These are phyloP conservation scores for Ochotona princeps DNA, from an alignment of 2,113 vertebrate species.

Conservation along the genomic window DNA sequence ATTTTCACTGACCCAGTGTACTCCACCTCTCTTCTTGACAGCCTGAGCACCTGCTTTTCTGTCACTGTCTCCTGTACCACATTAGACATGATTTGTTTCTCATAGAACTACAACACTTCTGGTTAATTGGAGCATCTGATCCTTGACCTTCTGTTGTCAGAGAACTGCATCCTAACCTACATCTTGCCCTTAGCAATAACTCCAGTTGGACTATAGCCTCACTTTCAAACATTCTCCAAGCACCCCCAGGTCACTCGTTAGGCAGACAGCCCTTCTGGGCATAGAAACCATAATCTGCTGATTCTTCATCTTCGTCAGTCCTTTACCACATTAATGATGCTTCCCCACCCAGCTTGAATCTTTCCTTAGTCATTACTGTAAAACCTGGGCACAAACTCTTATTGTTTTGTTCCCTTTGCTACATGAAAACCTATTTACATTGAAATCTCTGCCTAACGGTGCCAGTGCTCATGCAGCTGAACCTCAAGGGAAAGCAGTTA, in stretches of 20 bases:
- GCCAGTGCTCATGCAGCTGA: too few relatives aligned
- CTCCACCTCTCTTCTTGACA: background rate
- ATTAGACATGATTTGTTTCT: background rate
- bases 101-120: background rate
- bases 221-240: background rate
- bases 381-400: background rate
- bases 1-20: background rate
- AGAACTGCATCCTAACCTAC: fast-evolving
- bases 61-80: background rate
- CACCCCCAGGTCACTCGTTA: background rate
- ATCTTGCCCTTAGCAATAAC: background rate
- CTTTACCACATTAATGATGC: background rate
- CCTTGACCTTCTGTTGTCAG: background rate
- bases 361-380: background rate
- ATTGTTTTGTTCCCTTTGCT: background rate
- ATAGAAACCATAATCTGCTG: background rate
- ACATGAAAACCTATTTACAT: background rate
- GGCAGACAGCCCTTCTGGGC: background rate
- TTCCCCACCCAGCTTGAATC: background rate
- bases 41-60: background rate
- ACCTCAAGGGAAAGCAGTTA: background rate
- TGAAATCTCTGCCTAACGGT: background rate
- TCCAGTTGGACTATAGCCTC: background rate
- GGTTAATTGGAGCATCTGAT: background rate
- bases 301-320: background rate